Percentiles rank a stretch among this genome's conserved stretches.
Evolutionary conservation across 2,888 invertebrate species (phyloP).

Genomic region (Aphodius sticticus): DNA sequence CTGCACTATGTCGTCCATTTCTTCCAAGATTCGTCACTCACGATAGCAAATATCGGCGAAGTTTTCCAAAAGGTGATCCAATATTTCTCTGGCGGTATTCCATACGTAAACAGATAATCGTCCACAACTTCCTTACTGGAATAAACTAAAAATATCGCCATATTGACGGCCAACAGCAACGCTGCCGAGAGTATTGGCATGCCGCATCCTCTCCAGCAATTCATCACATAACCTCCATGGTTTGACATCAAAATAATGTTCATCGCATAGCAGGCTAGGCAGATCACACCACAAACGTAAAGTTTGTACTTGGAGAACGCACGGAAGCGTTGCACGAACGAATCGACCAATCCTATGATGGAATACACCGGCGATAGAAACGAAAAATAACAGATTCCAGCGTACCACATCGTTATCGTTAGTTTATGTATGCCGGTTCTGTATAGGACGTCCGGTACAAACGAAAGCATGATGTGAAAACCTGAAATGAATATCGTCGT

Average conservation of each 20-base stretch:
- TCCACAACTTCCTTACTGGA: slow-evolving; percentile 26
- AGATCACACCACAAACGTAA: slow-evolving; percentile 9
- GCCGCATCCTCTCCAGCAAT: slow-evolving; percentile 16
- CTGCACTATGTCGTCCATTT: not conserved
- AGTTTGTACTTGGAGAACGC: slow-evolving; percentile 17
- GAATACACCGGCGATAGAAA: slow-evolving; percentile 28
- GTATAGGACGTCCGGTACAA: slow-evolving; percentile 31
- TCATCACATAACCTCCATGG: not conserved
- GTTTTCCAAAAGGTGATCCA: slow-evolving; percentile 31
- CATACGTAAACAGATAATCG: slow-evolving; percentile 32
- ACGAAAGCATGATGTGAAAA: slow-evolving; percentile 19
- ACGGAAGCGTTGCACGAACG: slow-evolving; percentile 23
- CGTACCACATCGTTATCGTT: slow-evolving; percentile 30
- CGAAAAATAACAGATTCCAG: slow-evolving; percentile 15
- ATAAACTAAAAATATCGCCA: slow-evolving; percentile 33
- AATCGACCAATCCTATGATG: slow-evolving; percentile 29
- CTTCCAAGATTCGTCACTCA: not conserved
- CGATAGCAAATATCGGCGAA: slow-evolving; percentile 31
- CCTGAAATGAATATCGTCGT: slow-evolving; percentile 24
- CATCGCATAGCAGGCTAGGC: slow-evolving; percentile 6
- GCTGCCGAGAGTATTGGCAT: slow-evolving; percentile 23
- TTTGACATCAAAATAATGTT: not conserved
- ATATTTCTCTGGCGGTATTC: slow-evolving; percentile 30
- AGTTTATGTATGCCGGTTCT: slow-evolving; percentile 16
- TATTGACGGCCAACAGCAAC: slow-evolving; percentile 20